Evolutionary conservation across 2,113 vertebrate species (phyloP).

Genomic region (Elachura formosa): DNA sequence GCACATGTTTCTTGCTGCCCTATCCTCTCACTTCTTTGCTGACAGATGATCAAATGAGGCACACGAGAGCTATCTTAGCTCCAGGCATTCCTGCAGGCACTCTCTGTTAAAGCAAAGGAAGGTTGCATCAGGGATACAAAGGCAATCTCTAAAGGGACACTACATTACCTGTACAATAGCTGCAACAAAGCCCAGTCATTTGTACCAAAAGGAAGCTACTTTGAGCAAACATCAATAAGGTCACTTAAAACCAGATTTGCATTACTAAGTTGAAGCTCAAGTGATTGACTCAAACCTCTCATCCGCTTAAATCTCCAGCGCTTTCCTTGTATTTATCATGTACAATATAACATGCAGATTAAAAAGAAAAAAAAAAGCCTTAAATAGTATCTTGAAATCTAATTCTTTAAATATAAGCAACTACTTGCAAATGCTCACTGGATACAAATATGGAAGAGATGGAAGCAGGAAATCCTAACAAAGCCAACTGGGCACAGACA

Average conservation of each 20-base stretch:
- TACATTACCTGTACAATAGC: constrained; percentile 27
- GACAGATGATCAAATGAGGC: constrained; percentile 40
- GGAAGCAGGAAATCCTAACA: not conserved
- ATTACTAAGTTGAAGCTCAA: constrained; percentile 52
- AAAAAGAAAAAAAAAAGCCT: not conserved
- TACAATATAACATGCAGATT: constrained; percentile 13
- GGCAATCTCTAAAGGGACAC: not conserved
- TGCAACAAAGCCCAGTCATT: constrained; percentile 60
- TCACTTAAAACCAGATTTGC: constrained; percentile 56
- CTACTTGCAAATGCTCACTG: not conserved
- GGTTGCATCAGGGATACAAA: not conserved
- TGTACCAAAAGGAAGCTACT: constrained; percentile 40
- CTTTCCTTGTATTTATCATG: constrained; percentile 3
- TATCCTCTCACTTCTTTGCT: not conserved
- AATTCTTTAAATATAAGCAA: not conserved
- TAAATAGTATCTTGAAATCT: not conserved
- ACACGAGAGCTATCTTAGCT: constrained; percentile 7
- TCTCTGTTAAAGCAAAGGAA: constrained; percentile 28
- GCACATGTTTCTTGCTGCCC: constrained; percentile 2
- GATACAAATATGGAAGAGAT: not conserved
- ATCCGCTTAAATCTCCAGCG: constrained; percentile 42
- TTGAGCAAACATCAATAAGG: constrained; percentile 66
- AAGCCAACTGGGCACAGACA: not conserved
- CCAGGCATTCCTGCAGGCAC: constrained; percentile 42
- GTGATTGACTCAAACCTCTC: constrained; percentile 59